Evolutionary conservation across 2,888 invertebrate genomes (phyloP).

Genomic region (Lepidochrysops patricia): DNA sequence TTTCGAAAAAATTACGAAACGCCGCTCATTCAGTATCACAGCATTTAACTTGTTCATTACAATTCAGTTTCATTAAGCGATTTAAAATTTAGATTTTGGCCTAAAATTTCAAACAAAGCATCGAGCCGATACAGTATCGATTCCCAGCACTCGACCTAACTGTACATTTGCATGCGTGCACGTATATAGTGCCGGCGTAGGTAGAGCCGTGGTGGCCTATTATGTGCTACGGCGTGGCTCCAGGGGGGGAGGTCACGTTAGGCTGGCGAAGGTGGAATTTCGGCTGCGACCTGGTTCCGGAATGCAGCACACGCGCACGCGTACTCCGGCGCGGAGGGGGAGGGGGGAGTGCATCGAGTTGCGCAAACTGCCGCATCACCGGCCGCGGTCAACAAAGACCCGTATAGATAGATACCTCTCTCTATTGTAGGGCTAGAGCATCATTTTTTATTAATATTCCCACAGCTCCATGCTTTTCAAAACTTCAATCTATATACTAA

Average conservation of each 20-base stretch:
- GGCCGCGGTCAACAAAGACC: conserved; percentile 25
- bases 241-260: conserved; percentile 42
- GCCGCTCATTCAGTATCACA: background rate
- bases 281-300: conserved; percentile 70
- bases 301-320: conserved; percentile 70
- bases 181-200: conserved; percentile 35
- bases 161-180: conserved; percentile 74
- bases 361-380: conserved; percentile 57
- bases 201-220: conserved; percentile 31
- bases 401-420: conserved; percentile 24
- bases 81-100: conserved; percentile 21
- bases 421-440: background rate
- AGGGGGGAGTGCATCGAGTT: conserved; percentile 63
- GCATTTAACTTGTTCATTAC: background rate
- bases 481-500: too few relatives aligned
- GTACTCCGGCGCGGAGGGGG: conserved; percentile 37
- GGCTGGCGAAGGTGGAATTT: conserved; percentile 47
- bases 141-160: conserved; percentile 57
- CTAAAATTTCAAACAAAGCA: conserved; percentile 24
- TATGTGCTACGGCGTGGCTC: conserved; percentile 26
- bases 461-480: too few relatives aligned
- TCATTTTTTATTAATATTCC: too few relatives aligned
- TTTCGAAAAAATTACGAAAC: background rate
- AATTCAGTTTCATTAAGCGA: background rate
- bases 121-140: conserved; percentile 53